These are phyloP conservation scores for Cyclophora punctaria DNA, from an alignment of 2,888 invertebrate species.

Conservation along the genomic window DNA sequence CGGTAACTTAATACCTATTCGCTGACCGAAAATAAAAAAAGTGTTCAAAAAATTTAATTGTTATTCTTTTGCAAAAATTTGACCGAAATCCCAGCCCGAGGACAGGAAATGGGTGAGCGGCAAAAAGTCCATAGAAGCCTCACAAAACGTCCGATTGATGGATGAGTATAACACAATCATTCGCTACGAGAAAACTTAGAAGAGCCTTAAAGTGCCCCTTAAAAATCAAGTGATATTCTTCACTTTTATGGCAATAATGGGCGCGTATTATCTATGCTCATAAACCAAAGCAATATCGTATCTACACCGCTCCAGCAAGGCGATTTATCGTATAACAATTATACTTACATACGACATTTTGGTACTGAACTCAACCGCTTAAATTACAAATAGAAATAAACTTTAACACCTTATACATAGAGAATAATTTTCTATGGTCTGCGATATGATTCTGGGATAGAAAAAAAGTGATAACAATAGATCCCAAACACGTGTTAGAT, in stretches of 20 bases:
- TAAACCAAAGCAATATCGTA: not conserved
- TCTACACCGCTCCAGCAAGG: too few relatives aligned
- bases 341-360: too few relatives aligned
- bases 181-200: slow-evolving; percentile 48
- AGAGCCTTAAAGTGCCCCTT: slow-evolving; percentile 68
- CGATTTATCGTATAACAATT: too few relatives aligned
- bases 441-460: too few relatives aligned
- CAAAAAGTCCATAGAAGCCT: slow-evolving; percentile 62
- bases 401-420: too few relatives aligned
- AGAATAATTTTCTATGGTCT: too few relatives aligned
- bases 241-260: slow-evolving; percentile 45
- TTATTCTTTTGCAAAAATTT: slow-evolving; percentile 53
- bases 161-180: slow-evolving; percentile 70
- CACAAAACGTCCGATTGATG: slow-evolving; percentile 63
- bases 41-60: slow-evolving; percentile 55
- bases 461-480: slow-evolving; percentile 20
- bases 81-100: slow-evolving; percentile 46
- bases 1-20: slow-evolving; percentile 58
- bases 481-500: slow-evolving; percentile 65
- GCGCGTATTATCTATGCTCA: slow-evolving; percentile 14
- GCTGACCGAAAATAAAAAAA: slow-evolving; percentile 61
- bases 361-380: too few relatives aligned
- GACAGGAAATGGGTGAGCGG: slow-evolving; percentile 67
- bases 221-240: slow-evolving; percentile 70
- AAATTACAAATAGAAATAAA: too few relatives aligned